Evolutionary conservation across 2,113 vertebrate species (phyloP).

Genomic region (Cebus imitator): DNA sequence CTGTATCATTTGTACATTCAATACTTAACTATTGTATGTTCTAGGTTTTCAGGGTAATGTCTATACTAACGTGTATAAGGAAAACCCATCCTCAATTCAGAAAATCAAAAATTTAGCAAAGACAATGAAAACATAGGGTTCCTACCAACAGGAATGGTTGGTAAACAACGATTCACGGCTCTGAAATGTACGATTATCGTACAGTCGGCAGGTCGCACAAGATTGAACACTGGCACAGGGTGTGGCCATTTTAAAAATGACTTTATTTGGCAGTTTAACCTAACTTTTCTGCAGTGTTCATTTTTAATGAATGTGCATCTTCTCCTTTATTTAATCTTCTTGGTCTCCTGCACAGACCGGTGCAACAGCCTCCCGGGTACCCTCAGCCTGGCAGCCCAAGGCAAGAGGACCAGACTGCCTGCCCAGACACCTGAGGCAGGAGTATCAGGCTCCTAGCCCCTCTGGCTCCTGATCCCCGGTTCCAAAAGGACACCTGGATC

Average conservation of each 20-base stretch:
- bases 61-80: neutral
- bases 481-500: neutral
- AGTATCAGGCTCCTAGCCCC: neutral
- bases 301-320: no score
- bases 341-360: no score
- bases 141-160: neutral
- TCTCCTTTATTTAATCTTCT: no score
- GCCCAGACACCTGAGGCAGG: neutral
- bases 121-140: neutral
- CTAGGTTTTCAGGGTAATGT: neutral
- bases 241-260: neutral
- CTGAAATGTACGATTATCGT: rapidly evolving
- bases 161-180: neutral
- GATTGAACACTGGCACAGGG: no score
- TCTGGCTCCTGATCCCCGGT: no score
- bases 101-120: neutral
- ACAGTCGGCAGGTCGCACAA: neutral
- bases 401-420: neutral
- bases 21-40: rapidly evolving
- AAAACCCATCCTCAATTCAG: neutral
- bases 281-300: neutral
- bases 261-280: neutral
- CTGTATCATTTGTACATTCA: neutral
- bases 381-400: neutral
- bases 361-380: neutral